Conservation (phyloP, 2,797 vertebrate species). For the Arnoldichthys spilopterus region DNA sequence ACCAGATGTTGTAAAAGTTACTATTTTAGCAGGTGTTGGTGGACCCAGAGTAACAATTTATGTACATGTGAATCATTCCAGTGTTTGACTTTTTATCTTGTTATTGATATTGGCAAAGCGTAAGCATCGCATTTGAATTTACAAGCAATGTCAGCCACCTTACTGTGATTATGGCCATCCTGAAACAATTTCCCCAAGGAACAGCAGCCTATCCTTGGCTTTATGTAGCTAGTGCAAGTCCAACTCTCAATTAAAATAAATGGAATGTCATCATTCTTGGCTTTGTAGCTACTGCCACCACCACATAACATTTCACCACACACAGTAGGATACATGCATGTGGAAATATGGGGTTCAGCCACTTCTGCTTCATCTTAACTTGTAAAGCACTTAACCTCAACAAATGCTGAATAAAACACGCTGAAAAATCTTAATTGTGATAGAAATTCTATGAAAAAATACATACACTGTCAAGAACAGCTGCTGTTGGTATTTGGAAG, state of each 20-base stretch:
- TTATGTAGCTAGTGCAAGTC: neutral
- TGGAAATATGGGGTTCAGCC: neutral
- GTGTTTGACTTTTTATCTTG: neutral
- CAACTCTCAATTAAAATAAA: constrained; percentile 9
- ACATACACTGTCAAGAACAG: neutral
- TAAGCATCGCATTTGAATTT: neutral
- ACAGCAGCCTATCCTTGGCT: neutral
- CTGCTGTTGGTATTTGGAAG: neutral
- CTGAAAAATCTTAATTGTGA: neutral
- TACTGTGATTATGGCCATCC: constrained; percentile 1
- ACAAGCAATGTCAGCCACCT: neutral
- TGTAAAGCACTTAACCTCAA: neutral
- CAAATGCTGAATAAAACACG: neutral
- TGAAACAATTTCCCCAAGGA: neutral
- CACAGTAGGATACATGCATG: neutral
- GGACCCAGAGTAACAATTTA: neutral
- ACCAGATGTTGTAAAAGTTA: neutral
- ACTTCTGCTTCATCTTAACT: neutral
- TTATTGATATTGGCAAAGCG: neutral
- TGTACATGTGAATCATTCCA: constrained; percentile 1
- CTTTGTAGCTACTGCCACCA: neutral
- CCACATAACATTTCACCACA: neutral
- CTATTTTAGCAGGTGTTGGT: neutral
- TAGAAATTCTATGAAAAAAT: neutral
- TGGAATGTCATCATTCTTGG: constrained; percentile 23